Evolutionary conservation across 2,888 invertebrate genomes (phyloP), one percentile per base, ranked within the genome.

Genomic region (Kryphioiulus occultus): DNA sequence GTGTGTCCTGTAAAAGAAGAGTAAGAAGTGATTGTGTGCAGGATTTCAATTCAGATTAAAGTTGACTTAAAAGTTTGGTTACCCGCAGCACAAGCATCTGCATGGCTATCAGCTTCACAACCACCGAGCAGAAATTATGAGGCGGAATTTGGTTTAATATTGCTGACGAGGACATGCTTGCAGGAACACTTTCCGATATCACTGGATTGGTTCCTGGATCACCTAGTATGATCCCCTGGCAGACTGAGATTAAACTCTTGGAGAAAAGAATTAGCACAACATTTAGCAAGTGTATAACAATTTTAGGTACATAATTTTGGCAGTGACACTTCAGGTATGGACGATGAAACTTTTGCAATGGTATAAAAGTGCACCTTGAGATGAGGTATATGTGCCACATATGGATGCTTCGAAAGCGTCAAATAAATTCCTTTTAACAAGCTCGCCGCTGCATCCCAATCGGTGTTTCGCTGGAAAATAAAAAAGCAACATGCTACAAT

Each of bases 361-460:
- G 9, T 26, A 26, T 12, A 68, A 5, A 22, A 86, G 26, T 30
- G 2, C 93, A 96, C 98, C 94, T 99, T 99, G 88, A 99, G 94
- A 92, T 99, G 98, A 90, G 98, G 98, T 90, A 94, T 92, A 92
- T 99, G 98, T 91, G 99, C 96, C 88, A 99, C 97, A 92, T 98
- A 99, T 0, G 98, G 97, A 92, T 97, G 98, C 89, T 96, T 95
- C 88, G 96, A 94, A 92, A 99, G 95, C 0, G 99, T 99, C 91
- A 98, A 96, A 91, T 99, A 98, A 26, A 99, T 95, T 85, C 98
- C 99, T 93, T 97, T 97, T 0, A 99, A 93, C 86, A 99, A 93
- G 30, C 96, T 96, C 85, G 98, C 97, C 0, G 99, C 98, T 0
- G 99, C 98, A 91, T 97, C 97, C 99, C 99, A 99, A 91, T 99